Evolutionary conservation across 2,888 invertebrate species (phyloP).

Genomic region (Acanthosepion pharaonis): DNA sequence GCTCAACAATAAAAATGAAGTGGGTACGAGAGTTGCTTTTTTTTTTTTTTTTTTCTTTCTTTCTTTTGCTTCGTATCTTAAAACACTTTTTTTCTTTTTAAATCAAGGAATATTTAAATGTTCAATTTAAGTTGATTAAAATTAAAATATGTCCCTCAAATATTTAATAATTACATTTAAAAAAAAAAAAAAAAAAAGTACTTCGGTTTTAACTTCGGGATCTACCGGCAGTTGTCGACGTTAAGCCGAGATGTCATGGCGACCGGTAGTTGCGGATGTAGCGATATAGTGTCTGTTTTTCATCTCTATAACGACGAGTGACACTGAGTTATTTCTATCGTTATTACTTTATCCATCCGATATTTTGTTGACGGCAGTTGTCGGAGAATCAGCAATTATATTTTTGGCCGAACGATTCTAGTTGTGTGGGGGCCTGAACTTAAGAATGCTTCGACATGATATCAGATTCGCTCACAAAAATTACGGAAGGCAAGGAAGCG

Average conservation of each 20-base stretch:
- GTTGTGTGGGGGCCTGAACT: neutral
- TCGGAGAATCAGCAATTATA: neutral
- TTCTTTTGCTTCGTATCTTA: neutral
- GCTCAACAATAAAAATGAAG: neutral
- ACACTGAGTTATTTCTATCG: neutral
- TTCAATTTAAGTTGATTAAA: too few relatives aligned
- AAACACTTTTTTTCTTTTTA: neutral
- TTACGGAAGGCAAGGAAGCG: conserved; percentile 44
- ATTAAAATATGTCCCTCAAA: too few relatives aligned
- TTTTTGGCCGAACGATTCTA: too few relatives aligned
- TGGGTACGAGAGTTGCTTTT: neutral
- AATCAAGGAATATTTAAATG: neutral
- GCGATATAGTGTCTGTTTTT: neutral
- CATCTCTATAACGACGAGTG: neutral
- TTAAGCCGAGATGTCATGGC: neutral
- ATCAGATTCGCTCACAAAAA: conserved; percentile 42
- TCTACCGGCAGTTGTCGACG: neutral
- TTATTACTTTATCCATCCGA: neutral
- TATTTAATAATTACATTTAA: too few relatives aligned
- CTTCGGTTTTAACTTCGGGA: neutral
- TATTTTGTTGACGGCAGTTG: neutral
- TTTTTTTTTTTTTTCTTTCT: neutral
- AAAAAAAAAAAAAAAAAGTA: neutral
- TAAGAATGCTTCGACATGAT: conserved; percentile 36
- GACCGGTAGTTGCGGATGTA: neutral